Conservation (phyloP, 2,797 vertebrate genomes). For the Argyrosomus regius region DNA sequence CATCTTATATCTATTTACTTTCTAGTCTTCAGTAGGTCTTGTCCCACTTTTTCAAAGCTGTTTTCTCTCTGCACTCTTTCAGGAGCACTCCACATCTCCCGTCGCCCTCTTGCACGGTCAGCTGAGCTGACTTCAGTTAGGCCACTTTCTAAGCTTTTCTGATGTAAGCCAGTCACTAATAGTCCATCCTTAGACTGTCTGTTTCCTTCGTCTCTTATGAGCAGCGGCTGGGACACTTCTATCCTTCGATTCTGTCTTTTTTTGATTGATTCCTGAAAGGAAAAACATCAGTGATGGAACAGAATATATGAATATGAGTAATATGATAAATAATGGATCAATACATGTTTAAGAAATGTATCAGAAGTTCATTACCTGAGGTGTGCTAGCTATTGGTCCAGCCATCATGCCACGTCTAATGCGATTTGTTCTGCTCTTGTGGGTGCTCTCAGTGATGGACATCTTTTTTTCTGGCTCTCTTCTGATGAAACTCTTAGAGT, state of each 20-base stretch:
- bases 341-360: not conserved
- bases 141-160: conserved; percentile 33
- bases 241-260: conserved; percentile 69
- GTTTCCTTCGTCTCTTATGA: conserved; percentile 56
- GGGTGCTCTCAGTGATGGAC: conserved; percentile 71
- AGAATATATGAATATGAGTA: not conserved
- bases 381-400: conserved; percentile 83
- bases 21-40: conserved; percentile 35
- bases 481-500: conserved; percentile 43
- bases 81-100: conserved; percentile 2
- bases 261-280: conserved; percentile 75
- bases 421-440: conserved; percentile 81
- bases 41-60: conserved; percentile 43
- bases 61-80: conserved; percentile 33
- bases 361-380: conserved; percentile 84
- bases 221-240: conserved; percentile 38
- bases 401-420: conserved; percentile 89
- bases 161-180: conserved; percentile 12
- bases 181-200: conserved; percentile 17
- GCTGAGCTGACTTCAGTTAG: conserved; percentile 11
- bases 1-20: conserved; percentile 66
- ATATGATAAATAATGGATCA: not conserved
- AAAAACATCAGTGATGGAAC: conserved; percentile 14
- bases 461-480: conserved; percentile 60
- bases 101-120: conserved; percentile 15